phyloP scores from a whole-genome alignment of 1,140 invertebrate species.

The Drosophila nebulosa region DNA sequence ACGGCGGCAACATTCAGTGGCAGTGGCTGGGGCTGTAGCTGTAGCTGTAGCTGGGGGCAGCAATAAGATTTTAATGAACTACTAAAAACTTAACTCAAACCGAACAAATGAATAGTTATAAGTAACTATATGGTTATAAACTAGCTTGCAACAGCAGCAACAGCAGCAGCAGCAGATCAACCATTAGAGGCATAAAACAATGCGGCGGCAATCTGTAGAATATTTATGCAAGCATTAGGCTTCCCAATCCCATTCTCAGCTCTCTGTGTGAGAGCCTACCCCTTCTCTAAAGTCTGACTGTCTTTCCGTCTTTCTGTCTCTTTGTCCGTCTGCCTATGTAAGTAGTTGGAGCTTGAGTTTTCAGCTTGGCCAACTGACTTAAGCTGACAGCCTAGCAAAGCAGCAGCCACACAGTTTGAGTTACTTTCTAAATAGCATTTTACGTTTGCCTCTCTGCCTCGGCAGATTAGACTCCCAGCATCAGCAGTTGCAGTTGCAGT shows the following conservation, averaged over 20 bases:
- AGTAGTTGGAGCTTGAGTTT: constrained; percentile 24
- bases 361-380: constrained; percentile 53
- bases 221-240: constrained; percentile 73
- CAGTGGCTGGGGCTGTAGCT: not conserved
- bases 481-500: constrained; percentile 37
- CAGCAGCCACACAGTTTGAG: constrained; percentile 52
- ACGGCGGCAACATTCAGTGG: constrained; percentile 1
- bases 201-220: constrained; percentile 55
- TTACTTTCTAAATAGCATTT: constrained; percentile 73
- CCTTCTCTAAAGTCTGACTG: not conserved
- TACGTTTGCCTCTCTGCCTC: constrained; percentile 23
- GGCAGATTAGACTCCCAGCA: constrained; percentile 1
- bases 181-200: constrained; percentile 42
- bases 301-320: not conserved
- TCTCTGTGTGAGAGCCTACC: not conserved
- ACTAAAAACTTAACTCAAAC: constrained; percentile 61
- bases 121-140: constrained; percentile 34
- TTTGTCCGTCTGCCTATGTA: not conserved
- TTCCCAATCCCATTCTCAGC: constrained; percentile 4
- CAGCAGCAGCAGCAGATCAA: constrained; percentile 21
- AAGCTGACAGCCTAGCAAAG: constrained; percentile 68
- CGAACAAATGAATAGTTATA: constrained; percentile 24
- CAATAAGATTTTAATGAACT: constrained; percentile 74
- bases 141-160: constrained; percentile 39
- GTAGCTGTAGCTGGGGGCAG: not conserved